Evolutionary conservation across 2,113 vertebrate genomes (phyloP), one percentile per base, ranked within the genome.

Genomic region (Pyrgilauda ruficollis): DNA sequence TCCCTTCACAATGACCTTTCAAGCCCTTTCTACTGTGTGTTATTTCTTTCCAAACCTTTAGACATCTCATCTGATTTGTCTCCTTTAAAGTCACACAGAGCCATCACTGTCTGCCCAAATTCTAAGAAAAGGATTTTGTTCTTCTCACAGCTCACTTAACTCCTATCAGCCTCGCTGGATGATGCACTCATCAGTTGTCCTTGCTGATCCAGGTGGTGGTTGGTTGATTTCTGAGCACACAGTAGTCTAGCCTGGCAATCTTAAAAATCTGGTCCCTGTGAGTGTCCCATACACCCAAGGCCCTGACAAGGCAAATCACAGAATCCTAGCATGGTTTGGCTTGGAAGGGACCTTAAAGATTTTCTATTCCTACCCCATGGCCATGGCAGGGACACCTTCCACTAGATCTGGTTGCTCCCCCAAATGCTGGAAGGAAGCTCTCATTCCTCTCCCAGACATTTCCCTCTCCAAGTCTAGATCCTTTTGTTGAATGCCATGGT

Each of bases 271-370:
- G n/a, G 30, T 35, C 18, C 12, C n/a, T 30, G 4, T 23, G 13
- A 33, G 47, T 89, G 43, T 30, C n/a, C 33, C 0, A 0, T 26
- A 22, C 10, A 26, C 24, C 12, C 0, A 2, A 10, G 3, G 15
- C 23, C 35, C 15, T 46, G 69, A 53, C 31, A 70, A 58, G 37
- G 30, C 12, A 44, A 53, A 69, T 62, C 70, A 69, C 17, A 62
- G 47, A 53, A 69, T 49, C 19, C 30, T 43, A 4, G 21, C 17
- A 4, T 49, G 47, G 21, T 55, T 56, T 77, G 41, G 10, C 31
- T 43, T 63, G 56, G 26, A 77, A 69, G 18, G 17, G 7, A 43
- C 35, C 26, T 76, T 35, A 33, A 69, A 43, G 41, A 43, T 55
- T 11, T 15, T 7, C n/a, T 47, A 33, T 52, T 89, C 52, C 33